Evolutionary conservation across 2,113 vertebrate genomes (phyloP).

Genomic region (Catharus bicknelli): DNA sequence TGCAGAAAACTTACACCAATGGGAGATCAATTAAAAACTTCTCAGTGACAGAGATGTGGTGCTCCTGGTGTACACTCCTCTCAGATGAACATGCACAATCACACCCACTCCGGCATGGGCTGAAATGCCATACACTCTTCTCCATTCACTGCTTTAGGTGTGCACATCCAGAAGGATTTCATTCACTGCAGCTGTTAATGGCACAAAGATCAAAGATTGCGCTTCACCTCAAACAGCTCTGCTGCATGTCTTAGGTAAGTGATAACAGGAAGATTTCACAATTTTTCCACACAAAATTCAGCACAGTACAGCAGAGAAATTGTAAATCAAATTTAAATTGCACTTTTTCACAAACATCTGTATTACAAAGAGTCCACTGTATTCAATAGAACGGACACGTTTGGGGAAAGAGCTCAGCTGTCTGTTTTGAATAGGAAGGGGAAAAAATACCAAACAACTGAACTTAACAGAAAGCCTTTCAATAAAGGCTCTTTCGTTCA

Average conservation of each 20-base stretch:
- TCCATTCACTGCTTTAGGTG: background rate
- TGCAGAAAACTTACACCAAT: background rate
- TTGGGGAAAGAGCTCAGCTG: background rate
- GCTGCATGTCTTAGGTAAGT: accelerated
- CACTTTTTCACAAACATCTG: background rate
- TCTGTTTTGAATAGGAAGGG: background rate
- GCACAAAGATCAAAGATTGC: background rate
- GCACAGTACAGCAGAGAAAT: background rate
- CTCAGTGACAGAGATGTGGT: background rate
- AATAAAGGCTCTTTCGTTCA: background rate
- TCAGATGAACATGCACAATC: accelerated
- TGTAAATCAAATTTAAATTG: background rate
- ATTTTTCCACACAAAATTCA: background rate
- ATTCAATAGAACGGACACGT: background rate
- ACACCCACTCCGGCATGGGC: accelerated
- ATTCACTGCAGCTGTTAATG: background rate
- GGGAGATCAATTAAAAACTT: background rate
- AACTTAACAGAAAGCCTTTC: background rate
- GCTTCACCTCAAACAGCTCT: background rate
- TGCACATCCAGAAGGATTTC: background rate
- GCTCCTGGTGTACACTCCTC: background rate
- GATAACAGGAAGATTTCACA: background rate
- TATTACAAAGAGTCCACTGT: background rate
- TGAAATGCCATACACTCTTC: accelerated
- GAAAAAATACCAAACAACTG: too few species aligned